Evolutionary conservation across 1,140 invertebrate genomes (phyloP).

Genomic region (Meloidogyne floridensis): DNA sequence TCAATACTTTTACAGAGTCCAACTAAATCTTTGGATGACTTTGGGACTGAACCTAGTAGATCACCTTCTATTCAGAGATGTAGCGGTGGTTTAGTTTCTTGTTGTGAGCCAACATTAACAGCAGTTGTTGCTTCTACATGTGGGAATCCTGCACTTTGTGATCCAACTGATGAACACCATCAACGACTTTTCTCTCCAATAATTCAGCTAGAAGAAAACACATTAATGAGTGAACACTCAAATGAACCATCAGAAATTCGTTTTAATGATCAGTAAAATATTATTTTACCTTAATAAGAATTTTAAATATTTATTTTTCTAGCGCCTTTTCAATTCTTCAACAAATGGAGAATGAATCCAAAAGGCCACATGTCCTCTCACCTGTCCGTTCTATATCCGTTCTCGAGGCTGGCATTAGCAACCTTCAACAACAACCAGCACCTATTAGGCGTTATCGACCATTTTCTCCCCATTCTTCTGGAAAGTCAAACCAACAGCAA

Average conservation of each 20-base stretch:
- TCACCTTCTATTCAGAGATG: not conserved
- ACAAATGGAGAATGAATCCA: constrained; percentile 22
- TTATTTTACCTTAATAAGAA: not conserved
- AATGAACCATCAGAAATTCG: constrained; percentile 26
- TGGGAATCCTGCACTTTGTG: not conserved
- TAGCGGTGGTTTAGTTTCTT: not conserved
- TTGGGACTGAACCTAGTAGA: not conserved
- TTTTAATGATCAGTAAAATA: not conserved
- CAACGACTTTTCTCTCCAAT: not conserved
- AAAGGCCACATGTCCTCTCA: constrained; percentile 15
- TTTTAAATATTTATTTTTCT: not conserved
- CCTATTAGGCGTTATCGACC: not conserved
- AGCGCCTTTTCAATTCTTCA: constrained; percentile 26
- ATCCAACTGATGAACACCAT: not conserved
- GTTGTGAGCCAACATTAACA: not conserved
- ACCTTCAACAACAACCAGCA: not conserved
- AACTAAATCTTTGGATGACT: not conserved
- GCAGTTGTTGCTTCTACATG: not conserved
- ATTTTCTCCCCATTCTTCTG: not conserved
- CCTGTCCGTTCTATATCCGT: constrained; percentile 12
- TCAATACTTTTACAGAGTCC: not conserved
- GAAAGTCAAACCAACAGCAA: not conserved
- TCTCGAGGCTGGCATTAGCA: not conserved
- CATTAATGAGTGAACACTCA: constrained; percentile 27
- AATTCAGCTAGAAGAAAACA: constrained; percentile 18